Evolutionary conservation across 2,113 vertebrate species (phyloP), one percentile per base, ranked within the genome.

Genomic region (Heterochromis multidens): DNA sequence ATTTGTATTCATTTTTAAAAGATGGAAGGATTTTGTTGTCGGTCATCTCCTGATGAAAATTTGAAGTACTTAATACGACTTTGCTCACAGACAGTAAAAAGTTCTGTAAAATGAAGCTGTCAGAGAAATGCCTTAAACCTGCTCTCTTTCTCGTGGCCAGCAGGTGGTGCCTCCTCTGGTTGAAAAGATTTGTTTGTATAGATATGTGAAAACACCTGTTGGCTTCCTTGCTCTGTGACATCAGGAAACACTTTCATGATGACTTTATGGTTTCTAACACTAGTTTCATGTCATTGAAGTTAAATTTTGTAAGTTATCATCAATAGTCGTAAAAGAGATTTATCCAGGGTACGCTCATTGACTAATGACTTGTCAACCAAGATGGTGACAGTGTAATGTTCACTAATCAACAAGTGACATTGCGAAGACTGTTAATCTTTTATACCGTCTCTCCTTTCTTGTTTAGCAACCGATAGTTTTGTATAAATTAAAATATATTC

Each of bases 401-500:
- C 37, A 40, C 37, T 40, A 40, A 33, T 33, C 31, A 40, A 37
- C 35, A 10, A 10, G 37, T 1, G 11, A 11, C 12, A 11, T 3
- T 37, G 35, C 8, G 35, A 37, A 9, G 35, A 37, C 35, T n/a
- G n/a, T n/a, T n/a, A n/a, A n/a, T 46, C 65, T 46, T 27, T 67
- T 3, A 25, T 67, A 43, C 14, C 1, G 1, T 67, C 37, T 0
- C 13, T 7, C 37, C 63, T 43, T 17, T n/a, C 8, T 29, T 49
- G 25, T 7, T 72, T 0, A 72, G 5, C 65, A 49, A 25, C 46
- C 14, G 40, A 12, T 49, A 0, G 11, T 7, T 0, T 49, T 72
- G 0, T 19, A 19, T 12, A 11, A 72, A 72, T 10, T 49, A 1
- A 49, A 70, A 0, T 2, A 9, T 29, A 29, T 52, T 5, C 5